Conservation (phyloP, 2,797 vertebrate species). For the Cyprinella venusta region DNA sequence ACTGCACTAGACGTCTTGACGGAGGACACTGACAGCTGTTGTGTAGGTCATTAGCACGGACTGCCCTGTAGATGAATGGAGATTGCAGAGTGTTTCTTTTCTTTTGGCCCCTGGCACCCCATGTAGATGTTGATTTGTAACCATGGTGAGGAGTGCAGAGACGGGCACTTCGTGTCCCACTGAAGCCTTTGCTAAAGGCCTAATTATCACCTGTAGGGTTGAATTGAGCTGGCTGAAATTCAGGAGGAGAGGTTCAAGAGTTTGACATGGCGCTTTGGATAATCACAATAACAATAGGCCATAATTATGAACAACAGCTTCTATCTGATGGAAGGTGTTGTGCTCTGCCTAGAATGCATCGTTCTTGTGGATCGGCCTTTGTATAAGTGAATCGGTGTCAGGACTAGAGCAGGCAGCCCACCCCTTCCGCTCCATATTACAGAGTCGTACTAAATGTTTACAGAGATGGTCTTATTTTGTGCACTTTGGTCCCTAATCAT, state of each 20-base stretch:
- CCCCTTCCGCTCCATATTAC: slow-evolving; percentile 37
- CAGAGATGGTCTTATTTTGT: slow-evolving; percentile 45
- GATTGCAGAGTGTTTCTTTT: slow-evolving; percentile 59
- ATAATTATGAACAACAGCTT: slow-evolving; percentile 75
- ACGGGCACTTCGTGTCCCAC: slow-evolving; percentile 63
- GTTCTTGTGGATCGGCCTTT: slow-evolving; percentile 46
- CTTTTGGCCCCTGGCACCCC: slow-evolving; percentile 58
- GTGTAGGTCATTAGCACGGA: slow-evolving; percentile 61
- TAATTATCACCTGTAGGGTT: slow-evolving; percentile 75
- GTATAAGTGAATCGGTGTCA: slow-evolving; percentile 57
- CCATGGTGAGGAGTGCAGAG: slow-evolving; percentile 71
- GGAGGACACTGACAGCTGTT: slow-evolving; percentile 52
- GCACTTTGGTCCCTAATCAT: slow-evolving; percentile 45
- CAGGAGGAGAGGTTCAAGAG: slow-evolving; percentile 74
- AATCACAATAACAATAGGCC: slow-evolving; percentile 78
- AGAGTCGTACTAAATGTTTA: slow-evolving; percentile 48
- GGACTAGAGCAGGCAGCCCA: slow-evolving; percentile 49
- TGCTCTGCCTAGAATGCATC: slow-evolving; percentile 49
- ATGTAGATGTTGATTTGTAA: slow-evolving; percentile 73
- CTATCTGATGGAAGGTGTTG: slow-evolving; percentile 64
- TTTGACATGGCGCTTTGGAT: slow-evolving; percentile 72
- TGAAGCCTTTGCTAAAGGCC: slow-evolving; percentile 73
- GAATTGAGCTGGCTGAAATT: slow-evolving; percentile 72
- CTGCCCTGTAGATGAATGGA: slow-evolving; percentile 63
- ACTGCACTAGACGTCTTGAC: slow-evolving; percentile 34